Conservation (phyloP, 2,113 vertebrate genomes). For the Fregata magnificens region DNA sequence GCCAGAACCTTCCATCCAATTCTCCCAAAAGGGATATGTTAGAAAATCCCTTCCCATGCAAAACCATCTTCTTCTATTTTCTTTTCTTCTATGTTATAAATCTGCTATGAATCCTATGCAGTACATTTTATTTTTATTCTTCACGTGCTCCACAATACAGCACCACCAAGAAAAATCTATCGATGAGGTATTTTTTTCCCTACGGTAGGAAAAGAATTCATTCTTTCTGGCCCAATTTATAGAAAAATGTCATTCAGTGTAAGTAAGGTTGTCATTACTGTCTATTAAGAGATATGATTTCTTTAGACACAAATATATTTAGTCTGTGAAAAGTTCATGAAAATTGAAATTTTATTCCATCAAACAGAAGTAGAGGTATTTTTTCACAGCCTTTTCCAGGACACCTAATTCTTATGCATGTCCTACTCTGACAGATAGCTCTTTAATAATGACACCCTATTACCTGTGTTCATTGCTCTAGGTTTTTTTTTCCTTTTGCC, state of each 20-base stretch:
- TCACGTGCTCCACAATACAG: not conserved
- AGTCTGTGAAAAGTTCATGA: constrained; percentile 20
- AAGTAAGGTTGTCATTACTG: constrained; percentile 2
- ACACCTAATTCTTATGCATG: constrained; percentile 16
- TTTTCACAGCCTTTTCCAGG: constrained; percentile 18
- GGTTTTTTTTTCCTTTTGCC: not conserved
- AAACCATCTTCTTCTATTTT: not conserved
- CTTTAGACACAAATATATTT: constrained; percentile 17
- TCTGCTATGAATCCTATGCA: not conserved
- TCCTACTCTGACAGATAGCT: not conserved
- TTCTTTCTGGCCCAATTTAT: not conserved
- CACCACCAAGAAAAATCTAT: not conserved
- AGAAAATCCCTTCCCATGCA: not conserved
- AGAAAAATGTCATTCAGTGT: not conserved
- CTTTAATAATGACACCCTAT: constrained; percentile 16
- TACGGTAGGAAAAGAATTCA: not conserved
- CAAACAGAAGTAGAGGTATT: not conserved
- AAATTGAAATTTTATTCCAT: constrained; percentile 41
- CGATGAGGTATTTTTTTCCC: not conserved
- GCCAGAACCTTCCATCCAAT: not conserved
- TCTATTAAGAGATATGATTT: not conserved
- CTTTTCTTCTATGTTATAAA: not conserved
- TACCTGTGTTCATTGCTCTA: not conserved
- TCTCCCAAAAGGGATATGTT: not conserved
- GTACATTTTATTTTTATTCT: not conserved